phyloP scores from a whole-genome alignment of 2,113 vertebrate genomes.

The Bujurquina vittata region DNA sequence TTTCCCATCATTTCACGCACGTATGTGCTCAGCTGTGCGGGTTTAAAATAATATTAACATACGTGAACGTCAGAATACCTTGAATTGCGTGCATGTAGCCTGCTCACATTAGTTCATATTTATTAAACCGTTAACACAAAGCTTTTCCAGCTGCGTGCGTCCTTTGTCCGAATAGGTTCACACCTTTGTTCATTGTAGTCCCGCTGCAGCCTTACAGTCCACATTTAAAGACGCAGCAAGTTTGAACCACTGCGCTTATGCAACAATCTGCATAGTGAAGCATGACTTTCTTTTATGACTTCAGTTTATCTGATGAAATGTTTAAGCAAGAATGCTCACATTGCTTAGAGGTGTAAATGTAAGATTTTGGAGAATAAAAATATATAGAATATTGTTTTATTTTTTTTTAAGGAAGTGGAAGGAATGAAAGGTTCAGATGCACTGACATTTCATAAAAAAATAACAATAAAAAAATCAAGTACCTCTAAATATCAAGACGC shows the following conservation, averaged over 20 bases:
- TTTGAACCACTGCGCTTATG: neutral
- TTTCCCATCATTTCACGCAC: neutral
- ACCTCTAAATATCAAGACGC: neutral
- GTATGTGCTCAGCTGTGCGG: neutral
- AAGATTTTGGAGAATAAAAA: neutral
- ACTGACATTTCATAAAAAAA: neutral
- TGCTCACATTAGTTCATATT: neutral
- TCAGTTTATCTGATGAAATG: neutral
- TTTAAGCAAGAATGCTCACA: neutral
- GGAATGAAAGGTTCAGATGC: neutral
- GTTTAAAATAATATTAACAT: neutral
- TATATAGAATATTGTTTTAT: neutral
- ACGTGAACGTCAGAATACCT: neutral
- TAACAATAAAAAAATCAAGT: neutral
- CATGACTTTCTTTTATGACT: neutral
- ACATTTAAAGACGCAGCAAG: neutral
- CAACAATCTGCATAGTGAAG: neutral
- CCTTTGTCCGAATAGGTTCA: neutral
- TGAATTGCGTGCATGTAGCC: neutral
- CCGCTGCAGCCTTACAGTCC: neutral
- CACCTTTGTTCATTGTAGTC: neutral
- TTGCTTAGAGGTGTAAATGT: accelerated
- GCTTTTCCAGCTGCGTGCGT: neutral
- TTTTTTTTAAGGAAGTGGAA: neutral
- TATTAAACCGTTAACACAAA: neutral